Base-by-base conservation (phyloP, 30 jellyfish, hydroid and myxozoan species). In the Turritopsis rubra region DNA sequence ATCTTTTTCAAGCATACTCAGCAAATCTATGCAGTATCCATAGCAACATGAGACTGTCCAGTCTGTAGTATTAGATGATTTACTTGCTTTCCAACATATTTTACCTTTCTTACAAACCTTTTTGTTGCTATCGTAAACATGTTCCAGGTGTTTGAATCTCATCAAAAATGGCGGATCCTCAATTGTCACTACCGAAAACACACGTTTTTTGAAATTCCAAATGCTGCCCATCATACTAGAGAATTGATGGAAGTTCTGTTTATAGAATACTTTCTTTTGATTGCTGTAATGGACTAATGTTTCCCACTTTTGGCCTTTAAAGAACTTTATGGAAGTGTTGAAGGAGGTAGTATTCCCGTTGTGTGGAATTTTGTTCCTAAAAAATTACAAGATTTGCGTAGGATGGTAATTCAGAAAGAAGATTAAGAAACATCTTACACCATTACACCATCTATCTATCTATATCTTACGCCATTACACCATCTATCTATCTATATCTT, bases 11-110 rank as follows among this genome's bases (percentile, higher is more conserved):
- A 90, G 75, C 25, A 27, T 29, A 21, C 65, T 68, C 68, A 90
- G 53, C 25, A 90, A n/a, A 26, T 90, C 97, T 79, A 90, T 86
- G 24, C 75, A 23, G 73, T 75, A 72, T 13, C 97, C 97, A 77
- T 83, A 60, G 29, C 97, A 90, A 70, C 97, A 90, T 5, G 89
- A 24, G 25, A 7, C 19, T 1, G 16, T 29, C 93, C 97, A 86
- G 9, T 23, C 8, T 68, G 1, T 68, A n/a, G 0, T 68, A 68
- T 68, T 68, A 27, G 9, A n/a, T 27, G 31, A 68, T 19, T 68
- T 27, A 41, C 13, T 41, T 16, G 28, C 0, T 19, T 27, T 23
- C 77, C 77, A 68, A 68, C 77, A 68, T 68, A 68, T n/a, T 68
- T 68, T 68, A 22, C 77, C 77, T 9, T 23, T n/a, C 9, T 27